These are phyloP conservation scores for Acrocephalus kingi DNA, from an alignment of 2,113 vertebrate species.

Conservation along the genomic window DNA sequence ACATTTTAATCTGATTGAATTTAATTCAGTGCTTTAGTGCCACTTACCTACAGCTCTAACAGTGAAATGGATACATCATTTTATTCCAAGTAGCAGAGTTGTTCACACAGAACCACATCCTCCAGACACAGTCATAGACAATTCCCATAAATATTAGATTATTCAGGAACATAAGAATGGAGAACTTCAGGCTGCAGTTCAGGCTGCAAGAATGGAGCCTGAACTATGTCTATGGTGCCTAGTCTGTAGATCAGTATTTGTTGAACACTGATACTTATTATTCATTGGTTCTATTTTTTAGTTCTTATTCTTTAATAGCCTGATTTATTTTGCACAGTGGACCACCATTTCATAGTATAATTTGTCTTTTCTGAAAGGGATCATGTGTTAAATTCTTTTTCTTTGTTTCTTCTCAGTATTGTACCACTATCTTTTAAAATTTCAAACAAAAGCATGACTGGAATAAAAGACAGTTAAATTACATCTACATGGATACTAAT, in stretches of 20 bases:
- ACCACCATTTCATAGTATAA: conserved; percentile 14
- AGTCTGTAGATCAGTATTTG: not conserved
- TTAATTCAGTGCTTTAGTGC: not conserved
- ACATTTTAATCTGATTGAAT: not conserved
- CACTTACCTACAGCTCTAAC: not conserved
- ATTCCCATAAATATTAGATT: not conserved
- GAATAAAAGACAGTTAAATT: conserved; percentile 68
- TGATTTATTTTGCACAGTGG: not conserved
- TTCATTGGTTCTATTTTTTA: conserved; percentile 18
- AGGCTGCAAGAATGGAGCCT: not conserved
- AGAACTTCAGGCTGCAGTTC: too few relatives aligned
- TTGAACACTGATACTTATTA: not conserved
- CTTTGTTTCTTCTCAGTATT: conserved; percentile 47
- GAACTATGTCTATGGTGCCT: not conserved
- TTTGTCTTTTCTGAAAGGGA: conserved; percentile 50
- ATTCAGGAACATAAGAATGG: not conserved
- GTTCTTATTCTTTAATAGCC: conserved; percentile 14
- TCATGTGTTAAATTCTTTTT: not conserved
- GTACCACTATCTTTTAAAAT: conserved; percentile 61
- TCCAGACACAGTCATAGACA: not conserved
- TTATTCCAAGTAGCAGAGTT: not conserved
- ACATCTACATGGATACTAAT: conserved; percentile 62
- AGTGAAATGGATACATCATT: not conserved
- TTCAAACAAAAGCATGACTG: conserved; percentile 67
- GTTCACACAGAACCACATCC: not conserved